Evolutionary conservation across 2,113 vertebrate genomes (phyloP), one percentile per base, ranked within the genome.

Genomic region (Ceratotherium simum): DNA sequence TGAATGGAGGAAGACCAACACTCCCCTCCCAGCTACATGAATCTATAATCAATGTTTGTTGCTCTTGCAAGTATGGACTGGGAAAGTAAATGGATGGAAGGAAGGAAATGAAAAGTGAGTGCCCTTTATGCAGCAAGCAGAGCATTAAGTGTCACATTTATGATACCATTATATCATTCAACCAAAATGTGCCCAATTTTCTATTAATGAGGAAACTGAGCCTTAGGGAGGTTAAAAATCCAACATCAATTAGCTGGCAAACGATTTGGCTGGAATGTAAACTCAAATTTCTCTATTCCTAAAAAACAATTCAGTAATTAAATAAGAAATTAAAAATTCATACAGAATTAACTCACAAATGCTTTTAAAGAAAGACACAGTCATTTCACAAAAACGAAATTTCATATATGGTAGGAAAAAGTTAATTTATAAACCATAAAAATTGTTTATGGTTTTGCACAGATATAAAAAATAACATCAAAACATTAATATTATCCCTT

Each of bases 401-500:
- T 64, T 92, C 21, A 82, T 33, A 76, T 69, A 67, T 9, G 76
- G 9, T 78, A 84, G 8, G 3, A 13, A 20, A 72, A 93, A 91
- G 70, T 89, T 79, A 92, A 92, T 73, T 90, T 51, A 46, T 31
- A 29, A 91, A 36, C n/a, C 6, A 73, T 12, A 82, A 67, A 88
- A 88, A 67, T 2, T 25, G 9, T 76, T 46, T 39, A 70, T 60
- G 6, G 51, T 95, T 90, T 65, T 95, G n/a, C 23, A 94, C 27
- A 94, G 25, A 65, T 54, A 79, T 2, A 64, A 76, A 94, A 91
- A 95, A 46, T 62, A 88, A 70, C 58, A 70, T 27, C 5, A 83
- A 93, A 60, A 87, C 21, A 83, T 67, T 75, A 95, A 86, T 84
- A 95, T 75, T 84, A 64, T 20, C 23, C 62, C 7, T 79, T 83